Base-by-base conservation (phyloP, 2,113 vertebrate genomes). In the Equus przewalskii region DNA sequence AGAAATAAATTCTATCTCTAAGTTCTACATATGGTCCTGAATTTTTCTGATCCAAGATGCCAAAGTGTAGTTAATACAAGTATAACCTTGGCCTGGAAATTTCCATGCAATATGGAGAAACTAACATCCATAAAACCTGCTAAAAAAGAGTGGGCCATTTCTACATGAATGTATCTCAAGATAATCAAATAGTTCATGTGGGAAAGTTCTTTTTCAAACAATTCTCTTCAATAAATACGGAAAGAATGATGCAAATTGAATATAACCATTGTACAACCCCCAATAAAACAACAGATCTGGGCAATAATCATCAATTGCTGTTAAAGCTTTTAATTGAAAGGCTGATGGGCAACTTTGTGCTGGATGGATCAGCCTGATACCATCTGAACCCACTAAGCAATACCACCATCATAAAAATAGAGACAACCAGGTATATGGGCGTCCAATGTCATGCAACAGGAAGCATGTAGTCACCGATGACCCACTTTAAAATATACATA, bases 171-270 rank as follows among this genome's bases (percentile, higher is more conserved):
- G 1, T 82, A 44, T 58, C 46, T 90, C 6, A 72, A 46, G 36
- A 22, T 82, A 78, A 91, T 28, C 11, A 75, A 89, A 41, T 15
- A 94, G 9, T 21, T 76, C 87, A 67, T 41, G 1, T 7, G 41
- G 15, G 6, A 65, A 78, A 73, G 19, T 56, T 82, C 1, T 82
- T 94, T 89, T 41, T 33, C 1, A 90, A 75, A 92, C 60, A 82
- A 64, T 62, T 88, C 41, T 72, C 6, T 30, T 88, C 64, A 94
- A 85, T 78, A 96, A 64, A 91, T 69, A 60, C 30, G 91, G 36
- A 60, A 89, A 62, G 10, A 89, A 79, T 72, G 3, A 36, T 56
- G 16, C 10, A 91, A 54, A 54, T 54, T 87, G n/a, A 84, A 65
- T 76, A 65, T 13, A 96, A 21, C 2, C 56, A 93, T 67, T 56